Conservation (phyloP, 2,113 vertebrate genomes). For the Plecturocebus donacophilus region DNA sequence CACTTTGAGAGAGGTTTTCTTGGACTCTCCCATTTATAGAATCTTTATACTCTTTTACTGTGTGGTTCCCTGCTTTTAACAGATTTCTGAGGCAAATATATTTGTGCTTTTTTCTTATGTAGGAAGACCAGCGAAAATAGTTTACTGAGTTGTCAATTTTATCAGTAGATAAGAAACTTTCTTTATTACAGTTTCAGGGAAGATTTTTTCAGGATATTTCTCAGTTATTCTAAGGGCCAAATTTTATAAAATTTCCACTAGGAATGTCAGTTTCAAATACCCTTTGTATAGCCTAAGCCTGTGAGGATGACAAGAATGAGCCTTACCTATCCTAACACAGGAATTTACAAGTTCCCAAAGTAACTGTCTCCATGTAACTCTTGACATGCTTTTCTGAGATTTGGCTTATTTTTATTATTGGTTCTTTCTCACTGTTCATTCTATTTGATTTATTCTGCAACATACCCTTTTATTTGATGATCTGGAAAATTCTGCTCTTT, state of each 20-base stretch:
- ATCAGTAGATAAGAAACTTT: constrained; percentile 70
- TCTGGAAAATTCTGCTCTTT: constrained; percentile 68
- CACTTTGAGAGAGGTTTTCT: constrained; percentile 78
- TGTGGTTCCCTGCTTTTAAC: constrained; percentile 70
- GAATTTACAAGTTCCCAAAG: constrained; percentile 65
- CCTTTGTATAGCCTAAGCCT: constrained; percentile 73
- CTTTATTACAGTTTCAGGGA: constrained; percentile 78
- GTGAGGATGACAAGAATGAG: constrained; percentile 54
- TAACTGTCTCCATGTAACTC: constrained; percentile 53
- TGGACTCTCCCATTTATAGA: constrained; percentile 78
- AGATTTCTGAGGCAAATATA: constrained; percentile 75
- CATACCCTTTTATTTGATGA: constrained; percentile 68
- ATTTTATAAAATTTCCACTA: constrained; percentile 74
- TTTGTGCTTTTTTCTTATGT: constrained; percentile 79
- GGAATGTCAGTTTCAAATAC: constrained; percentile 73
- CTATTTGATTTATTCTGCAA: constrained; percentile 51
- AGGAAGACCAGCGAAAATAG: constrained; percentile 73
- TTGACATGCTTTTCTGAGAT: constrained; percentile 49
- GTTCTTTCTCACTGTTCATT: constrained; percentile 65
- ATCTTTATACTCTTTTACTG: constrained; percentile 78
- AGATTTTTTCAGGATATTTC: constrained; percentile 79
- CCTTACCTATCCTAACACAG: constrained; percentile 67
- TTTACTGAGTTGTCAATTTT: constrained; percentile 71
- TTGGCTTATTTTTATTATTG: constrained; percentile 70
- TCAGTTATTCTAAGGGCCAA: constrained; percentile 79